phyloP scores from a whole-genome alignment of 1,140 invertebrate species.

The Monomorium pharaonis region DNA sequence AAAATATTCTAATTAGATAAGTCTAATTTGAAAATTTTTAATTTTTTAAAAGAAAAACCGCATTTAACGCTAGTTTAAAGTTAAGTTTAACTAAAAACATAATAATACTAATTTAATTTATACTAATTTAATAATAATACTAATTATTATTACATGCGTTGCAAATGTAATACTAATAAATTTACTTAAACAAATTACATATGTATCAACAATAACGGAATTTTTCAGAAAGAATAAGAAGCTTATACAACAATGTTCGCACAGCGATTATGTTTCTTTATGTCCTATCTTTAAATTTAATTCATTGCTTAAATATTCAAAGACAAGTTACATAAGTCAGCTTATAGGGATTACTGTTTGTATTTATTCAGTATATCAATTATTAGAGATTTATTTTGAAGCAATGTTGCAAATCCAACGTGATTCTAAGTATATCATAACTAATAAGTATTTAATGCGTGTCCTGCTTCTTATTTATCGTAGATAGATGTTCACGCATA shows the following conservation, averaged over 20 bases:
- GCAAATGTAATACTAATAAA: background rate
- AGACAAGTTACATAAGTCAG: constrained; percentile 27
- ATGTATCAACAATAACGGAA: background rate
- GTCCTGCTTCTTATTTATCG: constrained; percentile 9
- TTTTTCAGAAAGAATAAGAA: constrained; percentile 4
- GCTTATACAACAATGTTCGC: background rate
- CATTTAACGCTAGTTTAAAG: background rate
- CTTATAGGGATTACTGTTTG: background rate
- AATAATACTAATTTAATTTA: background rate
- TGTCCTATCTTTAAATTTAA: constrained; percentile 11
- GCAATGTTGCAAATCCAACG: too few species aligned
- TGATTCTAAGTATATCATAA: background rate
- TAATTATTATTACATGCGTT: background rate
- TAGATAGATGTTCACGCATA: background rate
- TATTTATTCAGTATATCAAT: background rate
- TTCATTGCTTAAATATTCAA: background rate
- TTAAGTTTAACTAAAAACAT: background rate
- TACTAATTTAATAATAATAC: background rate
- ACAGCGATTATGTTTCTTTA: constrained; percentile 18
- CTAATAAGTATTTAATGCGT: background rate
- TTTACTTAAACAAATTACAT: background rate
- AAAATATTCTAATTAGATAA: background rate
- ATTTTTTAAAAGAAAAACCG: background rate
- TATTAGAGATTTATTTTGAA: background rate
- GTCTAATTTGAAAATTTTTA: background rate